Conservation (phyloP, 2,113 vertebrate species). For the Vulpes ferrilata region DNA sequence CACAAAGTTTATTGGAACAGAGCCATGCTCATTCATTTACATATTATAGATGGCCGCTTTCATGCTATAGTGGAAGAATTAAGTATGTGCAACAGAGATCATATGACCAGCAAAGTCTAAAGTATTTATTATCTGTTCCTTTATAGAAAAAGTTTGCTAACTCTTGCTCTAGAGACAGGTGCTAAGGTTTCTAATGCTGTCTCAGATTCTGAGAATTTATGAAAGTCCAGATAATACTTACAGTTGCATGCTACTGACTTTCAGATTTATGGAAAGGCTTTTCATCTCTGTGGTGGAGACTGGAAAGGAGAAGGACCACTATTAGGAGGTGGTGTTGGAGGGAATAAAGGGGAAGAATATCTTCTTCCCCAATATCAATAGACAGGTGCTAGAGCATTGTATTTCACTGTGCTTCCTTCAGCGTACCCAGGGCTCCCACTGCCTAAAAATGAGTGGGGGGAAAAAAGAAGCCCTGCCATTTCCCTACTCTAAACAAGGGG, state of each 20-base stretch:
- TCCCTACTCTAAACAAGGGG: neutral
- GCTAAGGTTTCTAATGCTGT: neutral
- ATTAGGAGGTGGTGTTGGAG: neutral
- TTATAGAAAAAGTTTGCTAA: constrained; percentile 4
- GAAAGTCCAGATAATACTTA: neutral
- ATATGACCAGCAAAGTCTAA: neutral
- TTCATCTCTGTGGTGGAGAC: neutral
- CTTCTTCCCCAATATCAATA: neutral
- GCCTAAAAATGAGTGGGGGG: neutral
- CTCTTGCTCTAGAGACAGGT: neutral
- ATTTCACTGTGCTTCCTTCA: neutral
- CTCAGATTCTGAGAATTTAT: neutral
- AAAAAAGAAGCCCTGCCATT: neutral
- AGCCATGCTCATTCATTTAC: neutral
- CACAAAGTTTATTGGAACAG: neutral
- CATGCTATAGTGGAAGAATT: neutral
- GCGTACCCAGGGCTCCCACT: too few relatives aligned
- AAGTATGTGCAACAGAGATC: neutral
- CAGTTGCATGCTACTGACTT: neutral
- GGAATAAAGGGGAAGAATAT: neutral
- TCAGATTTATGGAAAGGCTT: neutral
- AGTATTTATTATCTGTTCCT: neutral
- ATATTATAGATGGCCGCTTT: neutral
- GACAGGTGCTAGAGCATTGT: neutral
- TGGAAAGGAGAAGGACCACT: neutral